A percentile compares a stretch with the other conserved stretches of the same genome.
Evolutionary conservation across 2,888 invertebrate genomes (phyloP).

Genomic region (Blera fallax): DNA sequence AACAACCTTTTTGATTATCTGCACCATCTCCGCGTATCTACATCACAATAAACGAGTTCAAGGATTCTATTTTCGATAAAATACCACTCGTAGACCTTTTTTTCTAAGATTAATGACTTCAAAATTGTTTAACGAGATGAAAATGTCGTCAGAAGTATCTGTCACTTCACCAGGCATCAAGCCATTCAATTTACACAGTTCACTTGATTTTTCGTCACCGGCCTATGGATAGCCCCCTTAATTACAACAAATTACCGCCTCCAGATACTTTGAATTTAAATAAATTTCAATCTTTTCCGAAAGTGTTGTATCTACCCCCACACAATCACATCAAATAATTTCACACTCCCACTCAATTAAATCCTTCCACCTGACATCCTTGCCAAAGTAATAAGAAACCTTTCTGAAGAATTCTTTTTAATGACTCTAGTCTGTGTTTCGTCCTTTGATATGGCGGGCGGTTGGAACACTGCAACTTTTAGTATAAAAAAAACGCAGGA

Average conservation of each 20-base stretch:
- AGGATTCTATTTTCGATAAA: background rate
- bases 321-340: background rate
- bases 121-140: background rate
- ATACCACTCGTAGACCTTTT: too few species aligned
- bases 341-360: background rate
- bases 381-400: background rate
- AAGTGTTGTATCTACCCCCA: background rate
- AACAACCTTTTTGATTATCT: too few species aligned
- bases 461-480: background rate
- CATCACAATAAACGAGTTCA: background rate
- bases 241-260: background rate
- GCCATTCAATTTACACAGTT: background rate
- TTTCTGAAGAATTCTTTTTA: background rate
- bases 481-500: background rate
- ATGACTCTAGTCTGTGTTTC: background rate
- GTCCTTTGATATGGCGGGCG: background rate
- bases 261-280: background rate
- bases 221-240: background rate
- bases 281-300: background rate
- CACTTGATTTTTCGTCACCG: background rate
- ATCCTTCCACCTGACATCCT: background rate
- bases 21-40: background rate
- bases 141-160: background rate
- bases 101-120: background rate
- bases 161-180: background rate